Evolutionary conservation across 2,797 vertebrate genomes (phyloP).

Genomic region (Steatocranus sp.): DNA sequence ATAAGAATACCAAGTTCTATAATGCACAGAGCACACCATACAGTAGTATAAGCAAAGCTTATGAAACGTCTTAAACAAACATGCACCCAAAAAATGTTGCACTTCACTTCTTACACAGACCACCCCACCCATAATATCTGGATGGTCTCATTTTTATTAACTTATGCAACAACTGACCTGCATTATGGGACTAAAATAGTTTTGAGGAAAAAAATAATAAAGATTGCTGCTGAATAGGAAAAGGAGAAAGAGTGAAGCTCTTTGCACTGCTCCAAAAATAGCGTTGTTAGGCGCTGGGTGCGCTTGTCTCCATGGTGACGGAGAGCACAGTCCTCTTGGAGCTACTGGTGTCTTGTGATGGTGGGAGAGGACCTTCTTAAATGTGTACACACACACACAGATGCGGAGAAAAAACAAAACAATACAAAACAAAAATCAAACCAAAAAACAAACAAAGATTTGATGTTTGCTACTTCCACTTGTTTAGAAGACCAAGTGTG

Average conservation of each 20-base stretch:
- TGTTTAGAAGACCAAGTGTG: neutral
- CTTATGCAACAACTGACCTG: conserved; percentile 58
- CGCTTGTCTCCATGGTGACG: conserved; percentile 82
- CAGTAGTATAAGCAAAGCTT: neutral
- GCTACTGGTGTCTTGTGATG: conserved; percentile 70
- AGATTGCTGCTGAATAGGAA: conserved; percentile 62
- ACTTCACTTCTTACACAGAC: neutral
- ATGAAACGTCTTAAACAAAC: neutral
- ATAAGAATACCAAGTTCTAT: neutral
- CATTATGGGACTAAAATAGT: conserved; percentile 40
- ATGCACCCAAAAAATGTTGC: neutral
- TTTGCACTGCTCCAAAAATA: conserved; percentile 80
- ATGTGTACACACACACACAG: neutral
- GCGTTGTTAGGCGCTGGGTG: conserved; percentile 78
- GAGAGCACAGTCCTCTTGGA: conserved; percentile 71
- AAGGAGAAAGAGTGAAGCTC: conserved; percentile 70
- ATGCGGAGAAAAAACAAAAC: neutral
- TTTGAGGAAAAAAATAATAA: conserved; percentile 68
- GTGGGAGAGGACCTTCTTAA: conserved; percentile 67
- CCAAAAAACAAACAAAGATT: neutral
- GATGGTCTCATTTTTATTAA: conserved; percentile 8
- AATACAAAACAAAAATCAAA: neutral
- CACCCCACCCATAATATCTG: neutral
- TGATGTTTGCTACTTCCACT: neutral
- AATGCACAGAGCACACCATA: neutral